These are phyloP conservation scores for Ochotona princeps DNA, from an alignment of 2,113 vertebrate species.

Conservation along the genomic window DNA sequence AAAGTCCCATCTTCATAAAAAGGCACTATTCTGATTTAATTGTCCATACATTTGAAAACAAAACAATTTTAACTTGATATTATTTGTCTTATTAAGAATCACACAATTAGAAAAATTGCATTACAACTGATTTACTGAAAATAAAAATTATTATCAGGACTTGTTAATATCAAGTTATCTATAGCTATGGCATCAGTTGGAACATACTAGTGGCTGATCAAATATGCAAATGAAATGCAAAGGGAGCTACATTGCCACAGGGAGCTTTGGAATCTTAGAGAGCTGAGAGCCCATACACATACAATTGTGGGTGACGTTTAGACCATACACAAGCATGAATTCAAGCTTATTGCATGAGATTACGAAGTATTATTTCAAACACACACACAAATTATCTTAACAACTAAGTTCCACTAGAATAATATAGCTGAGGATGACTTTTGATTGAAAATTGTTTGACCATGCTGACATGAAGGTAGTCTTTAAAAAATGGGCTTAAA, in stretches of 20 bases:
- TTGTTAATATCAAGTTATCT: not conserved
- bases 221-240: not conserved
- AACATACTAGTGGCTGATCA: not conserved
- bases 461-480: not conserved
- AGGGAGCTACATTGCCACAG: not conserved
- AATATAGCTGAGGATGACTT: not conserved
- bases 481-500: not conserved
- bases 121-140: not conserved
- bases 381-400: not conserved
- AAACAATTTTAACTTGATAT: not conserved
- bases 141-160: not conserved
- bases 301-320: not conserved
- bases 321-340: not conserved
- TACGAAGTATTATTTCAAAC: too few species aligned
- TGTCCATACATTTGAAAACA: not conserved
- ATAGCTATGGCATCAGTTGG: not conserved
- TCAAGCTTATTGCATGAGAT: not conserved
- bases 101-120: not conserved
- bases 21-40: not conserved
- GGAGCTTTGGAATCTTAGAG: not conserved
- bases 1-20: not conserved
- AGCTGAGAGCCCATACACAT: not conserved
- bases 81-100: not conserved
- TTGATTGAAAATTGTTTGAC: not conserved
- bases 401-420: not conserved